Conservation (phyloP, 2,888 invertebrate species). For the Drosophila buzzatii region DNA sequence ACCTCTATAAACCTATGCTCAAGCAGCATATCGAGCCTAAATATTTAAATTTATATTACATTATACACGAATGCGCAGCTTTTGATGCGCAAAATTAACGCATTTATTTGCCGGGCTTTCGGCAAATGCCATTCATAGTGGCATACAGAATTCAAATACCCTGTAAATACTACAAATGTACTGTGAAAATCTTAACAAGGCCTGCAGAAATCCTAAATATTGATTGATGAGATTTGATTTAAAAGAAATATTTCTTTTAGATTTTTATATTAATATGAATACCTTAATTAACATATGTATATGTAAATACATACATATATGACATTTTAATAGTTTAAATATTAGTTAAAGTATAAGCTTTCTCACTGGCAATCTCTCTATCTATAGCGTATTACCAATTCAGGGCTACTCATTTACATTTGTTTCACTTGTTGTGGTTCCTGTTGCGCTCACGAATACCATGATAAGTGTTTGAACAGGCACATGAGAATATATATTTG, state of each 20-base stretch:
- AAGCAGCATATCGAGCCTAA: constrained; percentile 8
- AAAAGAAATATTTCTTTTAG: too few species aligned
- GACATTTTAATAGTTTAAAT: too few species aligned
- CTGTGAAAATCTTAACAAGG: not conserved
- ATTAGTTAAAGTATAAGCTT: too few species aligned
- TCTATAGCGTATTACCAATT: not conserved
- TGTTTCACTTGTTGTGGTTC: not conserved
- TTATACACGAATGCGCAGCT: constrained; percentile 68
- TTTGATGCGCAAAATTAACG: constrained; percentile 74
- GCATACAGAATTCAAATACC: not conserved
- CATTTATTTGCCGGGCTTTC: constrained; percentile 45
- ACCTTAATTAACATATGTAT: too few species aligned
- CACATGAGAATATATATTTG: constrained; percentile 27
- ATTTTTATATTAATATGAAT: too few species aligned
- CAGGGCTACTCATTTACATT: too few species aligned
- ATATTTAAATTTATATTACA: constrained; percentile 62
- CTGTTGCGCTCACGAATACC: constrained; percentile 23
- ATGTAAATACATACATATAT: too few species aligned
- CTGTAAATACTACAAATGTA: not conserved
- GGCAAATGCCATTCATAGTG: constrained; percentile 18
- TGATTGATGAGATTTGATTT: not conserved
- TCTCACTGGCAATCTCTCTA: too few species aligned
- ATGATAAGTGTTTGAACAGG: constrained; percentile 32
- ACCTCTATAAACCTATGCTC: not conserved
- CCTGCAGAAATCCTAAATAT: not conserved